Conservation (phyloP, 92 coral and sea anemone genomes). For the Porites evermanni region DNA sequence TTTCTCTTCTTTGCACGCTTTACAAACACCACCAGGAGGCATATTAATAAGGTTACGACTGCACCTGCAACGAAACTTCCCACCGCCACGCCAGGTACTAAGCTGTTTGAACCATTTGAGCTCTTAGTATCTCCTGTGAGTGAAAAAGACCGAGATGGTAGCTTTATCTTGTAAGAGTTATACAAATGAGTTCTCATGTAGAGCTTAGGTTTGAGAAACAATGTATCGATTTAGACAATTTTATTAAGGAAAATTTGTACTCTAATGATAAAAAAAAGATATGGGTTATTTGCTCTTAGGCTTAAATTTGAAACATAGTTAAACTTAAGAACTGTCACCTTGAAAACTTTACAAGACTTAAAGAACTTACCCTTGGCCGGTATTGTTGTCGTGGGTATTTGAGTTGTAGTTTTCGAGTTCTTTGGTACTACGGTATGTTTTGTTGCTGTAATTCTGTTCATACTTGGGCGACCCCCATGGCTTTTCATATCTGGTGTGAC, state of each 20-base stretch:
- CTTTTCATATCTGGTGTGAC: not conserved
- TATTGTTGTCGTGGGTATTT: not conserved
- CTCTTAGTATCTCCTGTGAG: not conserved
- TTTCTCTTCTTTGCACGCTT: conserved; percentile 20
- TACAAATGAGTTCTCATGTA: no score
- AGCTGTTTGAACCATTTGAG: not conserved
- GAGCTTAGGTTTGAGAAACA: no score
- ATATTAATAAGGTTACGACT: not conserved
- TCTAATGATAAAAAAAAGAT: no score
- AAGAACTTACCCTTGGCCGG: not conserved
- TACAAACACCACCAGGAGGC: conserved; percentile 1
- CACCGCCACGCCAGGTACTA: conserved; percentile 3
- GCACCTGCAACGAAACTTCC: conserved; percentile 38
- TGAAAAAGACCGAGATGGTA: not conserved
- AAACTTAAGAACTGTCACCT: not conserved
- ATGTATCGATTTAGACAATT: no score
- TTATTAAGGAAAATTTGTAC: no score
- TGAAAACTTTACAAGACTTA: not conserved
- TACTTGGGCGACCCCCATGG: not conserved
- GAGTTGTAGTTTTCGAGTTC: not conserved
- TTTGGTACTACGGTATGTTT: not conserved
- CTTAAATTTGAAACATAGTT: no score
- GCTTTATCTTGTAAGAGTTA: not conserved
- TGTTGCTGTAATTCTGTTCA: not conserved
- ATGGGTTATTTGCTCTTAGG: no score